These are phyloP conservation scores for Drosophila robusta DNA, from an alignment of 2,888 invertebrate genomes.

Conservation along the genomic window DNA sequence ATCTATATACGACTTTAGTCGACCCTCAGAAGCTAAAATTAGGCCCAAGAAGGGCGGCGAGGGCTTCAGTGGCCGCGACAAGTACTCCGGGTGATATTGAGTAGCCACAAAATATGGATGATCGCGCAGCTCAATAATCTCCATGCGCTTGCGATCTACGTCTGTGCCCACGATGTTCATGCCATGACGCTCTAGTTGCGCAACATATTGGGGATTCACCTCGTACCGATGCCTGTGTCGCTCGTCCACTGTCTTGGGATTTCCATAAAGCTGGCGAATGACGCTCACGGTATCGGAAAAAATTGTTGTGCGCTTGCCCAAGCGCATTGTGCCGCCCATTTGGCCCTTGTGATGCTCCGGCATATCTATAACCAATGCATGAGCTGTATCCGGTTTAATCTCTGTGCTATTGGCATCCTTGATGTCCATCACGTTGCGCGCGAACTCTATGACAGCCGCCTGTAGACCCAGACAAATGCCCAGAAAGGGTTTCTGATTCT, in stretches of 20 bases:
- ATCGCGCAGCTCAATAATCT: constrained; percentile 93
- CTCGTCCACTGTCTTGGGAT: constrained; percentile 93
- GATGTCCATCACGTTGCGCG: constrained; percentile 92
- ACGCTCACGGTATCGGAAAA: constrained; percentile 88
- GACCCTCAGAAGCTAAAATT: constrained; percentile 94
- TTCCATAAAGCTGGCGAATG: constrained; percentile 91
- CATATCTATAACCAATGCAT: constrained; percentile 98
- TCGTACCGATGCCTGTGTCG: constrained; percentile 99
- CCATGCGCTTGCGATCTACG: constrained; percentile 95
- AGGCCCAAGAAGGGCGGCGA: constrained; percentile 98
- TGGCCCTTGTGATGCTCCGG: constrained; percentile 97
- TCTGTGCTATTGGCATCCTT: constrained; percentile 95
- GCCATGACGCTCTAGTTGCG: constrained; percentile 91
- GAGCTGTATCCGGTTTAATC: constrained; percentile 89
- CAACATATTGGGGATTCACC: constrained; percentile 95
- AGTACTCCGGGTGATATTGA: constrained; percentile 99
- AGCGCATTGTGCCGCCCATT: constrained; percentile 98
- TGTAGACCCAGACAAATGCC: constrained; percentile 99
- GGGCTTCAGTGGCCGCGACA: constrained; percentile 95
- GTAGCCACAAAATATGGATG: constrained; percentile 98
- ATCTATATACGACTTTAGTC: constrained; percentile 90
- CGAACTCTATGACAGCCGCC: constrained; percentile 97
- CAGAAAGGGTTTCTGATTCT: constrained; percentile 94
- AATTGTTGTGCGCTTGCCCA: constrained; percentile 96
- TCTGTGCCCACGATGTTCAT: constrained; percentile 96